Conservation (phyloP, 1,140 invertebrate genomes). For the Drosophila baimaii region DNA sequence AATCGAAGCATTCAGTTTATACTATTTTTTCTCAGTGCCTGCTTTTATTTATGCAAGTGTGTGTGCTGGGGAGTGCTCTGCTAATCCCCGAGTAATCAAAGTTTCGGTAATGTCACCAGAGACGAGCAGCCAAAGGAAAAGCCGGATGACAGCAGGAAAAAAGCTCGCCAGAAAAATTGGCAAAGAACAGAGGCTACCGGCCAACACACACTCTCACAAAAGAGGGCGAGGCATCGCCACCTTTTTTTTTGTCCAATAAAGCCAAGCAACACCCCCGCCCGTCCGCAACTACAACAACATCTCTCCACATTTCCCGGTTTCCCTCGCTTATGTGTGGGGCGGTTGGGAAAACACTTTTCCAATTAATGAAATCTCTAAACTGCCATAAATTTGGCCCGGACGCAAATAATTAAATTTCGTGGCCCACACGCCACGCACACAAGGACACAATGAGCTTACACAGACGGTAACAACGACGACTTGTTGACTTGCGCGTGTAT, state of each 20-base stretch:
- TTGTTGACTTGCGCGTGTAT: conserved; percentile 64
- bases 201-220: conserved; percentile 31
- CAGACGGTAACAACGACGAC: conserved; percentile 37
- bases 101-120: conserved; percentile 74
- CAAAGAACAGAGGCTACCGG: conserved; percentile 12
- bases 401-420: conserved; percentile 83
- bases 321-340: conserved; percentile 2
- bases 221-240: not conserved
- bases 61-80: conserved; percentile 49
- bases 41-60: conserved; percentile 41
- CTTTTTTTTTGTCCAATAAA: conserved; percentile 8
- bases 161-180: conserved; percentile 56
- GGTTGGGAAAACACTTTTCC: conserved; percentile 77
- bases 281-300: not conserved
- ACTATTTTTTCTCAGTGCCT: not conserved
- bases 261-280: not conserved
- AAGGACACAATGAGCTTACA: conserved; percentile 31
- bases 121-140: conserved; percentile 45
- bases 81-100: conserved; percentile 83
- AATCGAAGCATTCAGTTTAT: no score
- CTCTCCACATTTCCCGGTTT: not conserved
- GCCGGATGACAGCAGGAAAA: conserved; percentile 36
- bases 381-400: conserved; percentile 80
- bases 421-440: conserved; percentile 49
- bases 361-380: conserved; percentile 84